Evolutionary conservation across 2,797 vertebrate species (phyloP), one percentile per base, ranked within the genome.

Genomic region (Scolopax rusticola): DNA sequence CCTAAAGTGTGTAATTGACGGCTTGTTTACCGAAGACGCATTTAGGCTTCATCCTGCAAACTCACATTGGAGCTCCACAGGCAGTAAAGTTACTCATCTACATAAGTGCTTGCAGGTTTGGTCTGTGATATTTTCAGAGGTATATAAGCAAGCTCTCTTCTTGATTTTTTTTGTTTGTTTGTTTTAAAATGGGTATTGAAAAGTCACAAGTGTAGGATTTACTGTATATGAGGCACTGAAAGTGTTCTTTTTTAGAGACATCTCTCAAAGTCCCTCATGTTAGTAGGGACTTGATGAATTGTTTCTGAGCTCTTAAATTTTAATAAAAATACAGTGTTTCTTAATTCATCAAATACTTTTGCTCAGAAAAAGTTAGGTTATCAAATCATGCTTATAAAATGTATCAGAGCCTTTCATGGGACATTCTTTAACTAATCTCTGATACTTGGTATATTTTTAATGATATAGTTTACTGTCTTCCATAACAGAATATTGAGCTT

Each of bases 1-100:
- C 94, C 89, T 96, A 97, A 97, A 98, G 97, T 97, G 95, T 95
- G 87, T 97, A 97, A 97, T 98, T 97, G 97, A 96, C 94, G 95
- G 95, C 93, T 96, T 97, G 95, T 98, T 97, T 97, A 97, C 95
- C 96, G 91, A 97, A 97, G 97, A 97, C 88, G 94, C 92, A 92
- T 93, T 94, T 96, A 94, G 69, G 57, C 87, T 95, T 95, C 93
- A 97, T 96, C 96, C 95, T 96, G 87, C 71, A 97, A 97, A 95
- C 92, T 95, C 95, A 86, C 79, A 70, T 48, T 95, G 91, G 88
- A 88, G 73, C 95, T 96, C 96, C 94, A 82, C 92, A 93, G 96
- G 96, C 95, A 95, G 92, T 81, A 40, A 95, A 96, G 96, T 97
- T 96, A 88, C 77, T 97, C 92, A 95, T 94, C 96, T 96, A 32